Evolutionary conservation across 1,140 invertebrate genomes (phyloP), one percentile per base, ranked within the genome.

Genomic region (Drosophila asahinai): DNA sequence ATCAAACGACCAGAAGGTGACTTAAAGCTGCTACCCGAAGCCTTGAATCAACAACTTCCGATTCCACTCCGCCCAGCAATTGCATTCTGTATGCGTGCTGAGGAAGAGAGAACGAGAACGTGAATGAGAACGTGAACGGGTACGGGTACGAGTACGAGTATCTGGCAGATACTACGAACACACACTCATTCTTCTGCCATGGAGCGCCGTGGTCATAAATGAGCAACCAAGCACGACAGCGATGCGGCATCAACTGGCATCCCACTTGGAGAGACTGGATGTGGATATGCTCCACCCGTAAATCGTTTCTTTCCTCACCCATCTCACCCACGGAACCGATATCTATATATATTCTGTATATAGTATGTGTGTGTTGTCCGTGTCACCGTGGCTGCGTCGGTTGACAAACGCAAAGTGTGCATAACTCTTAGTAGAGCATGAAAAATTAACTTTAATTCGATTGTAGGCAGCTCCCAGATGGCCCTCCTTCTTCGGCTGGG

Each of bases 151-250:
- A 40, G 40, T 55, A 15, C 65, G 19, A 58, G 65, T 89, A 81
- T 87, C 68, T 87, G 65, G 59, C 64, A 78, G 77, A 89, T 81
- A 81, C 77, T n/a, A 57, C 54, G 22, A 25, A 25, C 22, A 55
- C n/a, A 55, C 51, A 54, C 8, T 19, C 52, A 71, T 71, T 73
- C 62, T 62, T 19, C 36, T 43, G 59, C 15, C 55, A 19, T 19
- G 49, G 80, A 71, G 84, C 84, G 66, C 62, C 83, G 84, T 87
- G 84, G 84, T 87, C 84, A 87, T 87, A 90, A 89, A 72, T 87
- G 86, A 89, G 84, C 81, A 81, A 57, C 84, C 84, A 87, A 87
- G 84, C 83, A 78, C 43, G 68, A 81, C 84, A 72, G 52, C 52
- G 59, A 49, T 49, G 43, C 64, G 54, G 74, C 74, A 45, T 67